These are phyloP conservation scores for Leptopilina boulardi DNA, from an alignment of 1,140 invertebrate genomes.

Conservation along the genomic window DNA sequence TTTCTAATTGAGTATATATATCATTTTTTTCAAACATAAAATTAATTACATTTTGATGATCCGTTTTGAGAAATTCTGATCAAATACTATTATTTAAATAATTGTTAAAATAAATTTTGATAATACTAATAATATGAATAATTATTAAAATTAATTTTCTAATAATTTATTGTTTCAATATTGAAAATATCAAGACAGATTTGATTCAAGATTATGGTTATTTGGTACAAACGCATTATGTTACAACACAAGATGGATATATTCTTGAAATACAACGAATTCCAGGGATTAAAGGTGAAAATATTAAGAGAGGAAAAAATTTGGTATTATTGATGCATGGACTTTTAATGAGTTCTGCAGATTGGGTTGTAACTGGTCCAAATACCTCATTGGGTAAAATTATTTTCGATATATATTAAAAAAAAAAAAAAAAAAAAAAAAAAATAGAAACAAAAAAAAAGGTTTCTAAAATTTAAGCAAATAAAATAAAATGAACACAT, in stretches of 20 bases:
- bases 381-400: constrained; percentile 77
- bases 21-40: too few species aligned
- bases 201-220: constrained; percentile 35
- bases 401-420: background rate
- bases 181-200: constrained; percentile 30
- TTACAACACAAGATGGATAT: constrained; percentile 78
- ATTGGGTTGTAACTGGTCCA: constrained; percentile 82
- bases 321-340: constrained; percentile 85
- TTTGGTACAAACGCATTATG: constrained; percentile 36
- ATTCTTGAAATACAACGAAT: constrained; percentile 78
- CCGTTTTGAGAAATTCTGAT: too few species aligned
- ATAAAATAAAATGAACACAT: too few species aligned
- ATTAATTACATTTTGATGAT: too few species aligned
- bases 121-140: too few species aligned
- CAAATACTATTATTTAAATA: too few species aligned
- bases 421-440: too few species aligned
- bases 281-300: constrained; percentile 57
- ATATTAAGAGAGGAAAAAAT: constrained; percentile 60
- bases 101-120: too few species aligned
- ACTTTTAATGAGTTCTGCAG: constrained; percentile 80
- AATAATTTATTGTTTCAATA: background rate
- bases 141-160: too few species aligned
- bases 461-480: too few species aligned
- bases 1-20: too few species aligned
- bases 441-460: background rate